These are phyloP conservation scores for Xerus inauris DNA, from an alignment of 2,113 vertebrate genomes.

Conservation along the genomic window DNA sequence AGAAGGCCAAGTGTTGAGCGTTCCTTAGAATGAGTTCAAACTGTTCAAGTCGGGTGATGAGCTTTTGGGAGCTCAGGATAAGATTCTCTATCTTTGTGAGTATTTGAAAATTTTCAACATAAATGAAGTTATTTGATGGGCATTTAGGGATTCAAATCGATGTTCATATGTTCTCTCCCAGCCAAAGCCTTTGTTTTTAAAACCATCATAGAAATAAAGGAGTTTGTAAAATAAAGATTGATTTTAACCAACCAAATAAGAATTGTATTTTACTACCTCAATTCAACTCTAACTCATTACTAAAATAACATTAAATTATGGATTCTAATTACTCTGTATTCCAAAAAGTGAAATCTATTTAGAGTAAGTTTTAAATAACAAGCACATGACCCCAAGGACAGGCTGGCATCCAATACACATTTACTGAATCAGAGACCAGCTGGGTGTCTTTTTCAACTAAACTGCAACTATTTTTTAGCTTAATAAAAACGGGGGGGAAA, in stretches of 20 bases:
- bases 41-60: background rate
- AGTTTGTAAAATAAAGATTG: background rate
- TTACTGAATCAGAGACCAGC: conserved; percentile 53
- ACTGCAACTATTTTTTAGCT: conserved; percentile 25
- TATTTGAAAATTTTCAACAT: conserved; percentile 36
- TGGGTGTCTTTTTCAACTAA: conserved; percentile 20
- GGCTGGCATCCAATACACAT: background rate
- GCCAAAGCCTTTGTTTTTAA: background rate
- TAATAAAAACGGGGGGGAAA: background rate
- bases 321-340: conserved; percentile 38
- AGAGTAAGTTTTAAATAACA: conserved; percentile 58
- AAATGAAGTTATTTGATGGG: conserved; percentile 38
- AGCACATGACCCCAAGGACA: conserved; percentile 33
- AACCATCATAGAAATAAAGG: conserved; percentile 59
- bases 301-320: conserved; percentile 56
- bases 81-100: background rate
- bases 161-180: conserved; percentile 8
- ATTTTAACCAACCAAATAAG: conserved; percentile 41
- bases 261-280: background rate
- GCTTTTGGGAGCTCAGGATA: background rate
- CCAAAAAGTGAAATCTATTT: conserved; percentile 40
- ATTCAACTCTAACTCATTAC: conserved; percentile 34
- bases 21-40: conserved; percentile 16
- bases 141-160: conserved; percentile 48
- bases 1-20: conserved; percentile 49